Conservation (phyloP, 2,797 vertebrate genomes). For the Dermochelys coriacea region DNA sequence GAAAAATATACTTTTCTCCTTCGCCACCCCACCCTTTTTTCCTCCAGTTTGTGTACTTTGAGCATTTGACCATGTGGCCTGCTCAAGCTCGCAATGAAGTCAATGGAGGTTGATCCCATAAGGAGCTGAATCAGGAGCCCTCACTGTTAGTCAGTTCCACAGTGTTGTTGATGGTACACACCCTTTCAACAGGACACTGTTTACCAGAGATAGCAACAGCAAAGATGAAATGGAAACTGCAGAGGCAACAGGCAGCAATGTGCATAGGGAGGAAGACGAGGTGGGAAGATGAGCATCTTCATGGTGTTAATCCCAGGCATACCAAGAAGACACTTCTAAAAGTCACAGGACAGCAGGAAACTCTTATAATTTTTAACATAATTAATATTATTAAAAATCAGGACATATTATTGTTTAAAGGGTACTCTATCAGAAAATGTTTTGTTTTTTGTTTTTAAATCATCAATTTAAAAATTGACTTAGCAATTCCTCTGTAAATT, state of each 20-base stretch:
- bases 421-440: not conserved
- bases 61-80: not conserved
- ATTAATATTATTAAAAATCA: not conserved
- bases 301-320: not conserved
- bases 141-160: slow-evolving; percentile 36
- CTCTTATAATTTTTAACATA: not conserved
- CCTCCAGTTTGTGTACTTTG: fast-evolving
- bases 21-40: not conserved
- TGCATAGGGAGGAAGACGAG: not conserved
- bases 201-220: slow-evolving; percentile 14
- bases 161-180: not conserved
- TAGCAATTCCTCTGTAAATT: not conserved
- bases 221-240: slow-evolving; percentile 19
- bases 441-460: not conserved
- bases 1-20: not conserved
- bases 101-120: not conserved
- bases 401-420: fast-evolving
- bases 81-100: not conserved
- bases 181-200: slow-evolving; percentile 38
- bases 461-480: not conserved
- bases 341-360: not conserved
- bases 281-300: not conserved
- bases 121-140: not conserved
- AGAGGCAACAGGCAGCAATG: not conserved
- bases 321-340: not conserved